Base-by-base conservation (phyloP, 2,797 vertebrate genomes). In the Nannoperca australis region DNA sequence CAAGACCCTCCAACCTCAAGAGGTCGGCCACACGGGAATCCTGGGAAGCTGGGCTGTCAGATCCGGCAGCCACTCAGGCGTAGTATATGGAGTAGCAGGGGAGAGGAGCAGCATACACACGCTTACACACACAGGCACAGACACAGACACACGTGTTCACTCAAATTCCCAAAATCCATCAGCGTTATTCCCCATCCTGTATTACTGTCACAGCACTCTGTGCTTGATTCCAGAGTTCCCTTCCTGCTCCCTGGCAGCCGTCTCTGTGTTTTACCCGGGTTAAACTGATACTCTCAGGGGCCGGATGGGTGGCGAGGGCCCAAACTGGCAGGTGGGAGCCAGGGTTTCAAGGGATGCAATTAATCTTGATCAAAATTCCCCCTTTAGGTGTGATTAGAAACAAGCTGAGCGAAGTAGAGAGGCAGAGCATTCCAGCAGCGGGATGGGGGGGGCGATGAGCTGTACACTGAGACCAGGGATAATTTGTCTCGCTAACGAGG, bases 401-500 rank as follows among this genome's bases (percentile, higher is more conserved):
- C 4, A 22, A 89, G 88, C 70, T 20, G 63, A 67, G 77, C 65
- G 8, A 8, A 71, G 64, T 60, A 70, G 78, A 70, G 82, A 82
- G 73, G 64, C 45, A 54, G 64, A 60, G 70, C 65, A 64, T 62
- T 81, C 73, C 71, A 68, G 79, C 66, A 62, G 77, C 20, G 51
- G 78, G 58, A 70, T n/a, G 45, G 59, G 17, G 55, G 17, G 60
- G 60, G 61, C 1, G 24, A 27, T 8, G 71, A 74, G 84, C 42
- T 47, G 83, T 45, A 82, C 63, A 65, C 74, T n/a, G 82, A 85
- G 80, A 81, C 60, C 34, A 12, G 61, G 80, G 91, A 91, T 90
- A 81, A 92, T 93, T 90, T 91, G 89, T 91, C 92, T 89, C 78
- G 32, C 91, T 93, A 94, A 94, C 81, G 88, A 94, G 91, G 90